Evolutionary conservation across 2,888 invertebrate species (phyloP), one percentile per base, ranked within the genome.

Genomic region (Nymphalis urticae): DNA sequence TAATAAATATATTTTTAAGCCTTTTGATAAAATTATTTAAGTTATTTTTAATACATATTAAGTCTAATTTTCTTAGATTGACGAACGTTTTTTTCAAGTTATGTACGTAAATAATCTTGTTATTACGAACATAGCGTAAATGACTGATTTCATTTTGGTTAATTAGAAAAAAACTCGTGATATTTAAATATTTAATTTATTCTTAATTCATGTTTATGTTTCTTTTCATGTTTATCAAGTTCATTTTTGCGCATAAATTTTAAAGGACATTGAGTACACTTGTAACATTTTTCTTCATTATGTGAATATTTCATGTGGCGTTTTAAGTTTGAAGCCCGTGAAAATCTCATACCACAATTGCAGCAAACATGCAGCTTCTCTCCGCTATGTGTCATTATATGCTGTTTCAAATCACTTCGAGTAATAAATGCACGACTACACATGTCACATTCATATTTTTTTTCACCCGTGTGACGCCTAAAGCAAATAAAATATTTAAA

Each of bases 401-500:
- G 93, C 73, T 89, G 88, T 62, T 89, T 92, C n/a, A 93, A 76
- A 72, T 92, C 92, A 60, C 91, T 87, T 27, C 88, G 85, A 0
- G 90, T 90, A 54, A 93, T 92, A 69, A 93, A 93, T 0, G 89
- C 87, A 9, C 85, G 83, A 8, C 82, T 78, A 65, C 93, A 93
- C 0, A 81, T 83, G 42, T 84, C 83, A 47, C 93, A 93, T 69
- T 88, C 89, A 64, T 85, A 92, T 51, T 90, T 92, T 72, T 89
- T 92, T 73, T 93, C 93, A 0, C 93, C 93, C 0, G 93, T 93
- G 71, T 93, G 93, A 53, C 86, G 80, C 68, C 93, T 93, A 83
- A 24, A 85, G 87, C 54, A 47, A 32, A 42, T 42, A 65, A 24
- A 70, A 42, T 5, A 27, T 27, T 27, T 1, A 27, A 27, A 27